Evolutionary conservation across 2,113 vertebrate genomes (phyloP), one percentile per base, ranked within the genome.

Genomic region (Ammodytes marinus): DNA sequence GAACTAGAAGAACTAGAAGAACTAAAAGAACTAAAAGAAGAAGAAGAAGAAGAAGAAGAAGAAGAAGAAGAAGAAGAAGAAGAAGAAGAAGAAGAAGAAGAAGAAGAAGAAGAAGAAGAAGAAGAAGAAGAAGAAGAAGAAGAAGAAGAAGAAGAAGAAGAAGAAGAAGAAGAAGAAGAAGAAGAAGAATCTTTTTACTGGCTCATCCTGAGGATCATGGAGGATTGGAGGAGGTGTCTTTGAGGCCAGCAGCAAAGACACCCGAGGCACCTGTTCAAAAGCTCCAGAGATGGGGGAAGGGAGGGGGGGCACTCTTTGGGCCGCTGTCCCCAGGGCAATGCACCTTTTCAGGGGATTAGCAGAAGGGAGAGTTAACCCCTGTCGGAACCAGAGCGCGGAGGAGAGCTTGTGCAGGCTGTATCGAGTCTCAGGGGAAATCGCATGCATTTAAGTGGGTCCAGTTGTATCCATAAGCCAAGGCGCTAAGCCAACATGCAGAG

Each of bases 321-420:
- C 58, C 1, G 5, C 66, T n/a, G n/a, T 74, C 43, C 63, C 70
- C 19, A 19, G 63, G 53, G 65, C 46, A 17, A n/a, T 79, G 87
- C 83, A 73, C 64, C 81, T 83, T 75, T 92, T 82, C 82, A 88
- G 70, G 59, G 83, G 79, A 91, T 89, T 90, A 88, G 79, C 72
- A 37, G 27, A 59, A 61, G 71, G 35, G 49, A 77, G 82, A 73
- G 60, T 82, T 79, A 52, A 40, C 66, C 27, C 27, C 57, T 81
- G 65, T 82, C 54, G 68, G 27, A 42, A 65, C 47, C 72, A 74
- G 86, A 79, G 15, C 9, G n/a, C 27, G 27, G 27, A 79, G 52
- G 64, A 70, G 64, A 72, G 69, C 52, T 11, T 40, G 35, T 8
- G 53, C 46, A 69, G 59, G 64, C 82, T 74, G 27, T 27, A 65